A percentile compares a stretch with the other conserved stretches of the same genome.
Conservation (phyloP, 2,888 invertebrate genomes). For the Dolichomitus sp. region DNA sequence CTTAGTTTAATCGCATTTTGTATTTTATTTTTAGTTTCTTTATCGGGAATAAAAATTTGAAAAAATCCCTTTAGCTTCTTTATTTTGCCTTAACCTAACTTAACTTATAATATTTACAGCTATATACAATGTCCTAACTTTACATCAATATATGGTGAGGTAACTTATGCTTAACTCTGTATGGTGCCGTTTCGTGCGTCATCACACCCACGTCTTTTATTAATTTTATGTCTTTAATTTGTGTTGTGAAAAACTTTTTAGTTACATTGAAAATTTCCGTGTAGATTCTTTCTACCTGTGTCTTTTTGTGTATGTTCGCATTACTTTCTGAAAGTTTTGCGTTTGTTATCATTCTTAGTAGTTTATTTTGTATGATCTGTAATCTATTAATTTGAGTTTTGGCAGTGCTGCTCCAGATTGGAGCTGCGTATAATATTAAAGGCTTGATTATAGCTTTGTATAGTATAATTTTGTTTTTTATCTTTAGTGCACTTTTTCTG, state of each 20-base stretch:
- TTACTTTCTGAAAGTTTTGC: not conserved
- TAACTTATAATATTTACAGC: too few species aligned
- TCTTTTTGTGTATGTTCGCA: not conserved
- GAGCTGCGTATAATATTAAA: constrained; percentile 19
- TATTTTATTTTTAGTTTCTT: too few species aligned
- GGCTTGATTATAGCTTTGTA: constrained; percentile 72
- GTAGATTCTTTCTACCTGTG: not conserved
- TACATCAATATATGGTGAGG: constrained; percentile 9
- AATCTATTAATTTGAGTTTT: constrained; percentile 44
- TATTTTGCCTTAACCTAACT: too few species aligned
- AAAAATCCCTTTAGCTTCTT: too few species aligned
- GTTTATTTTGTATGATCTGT: constrained; percentile 61
- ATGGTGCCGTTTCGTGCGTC: too few species aligned
- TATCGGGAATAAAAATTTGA: too few species aligned
- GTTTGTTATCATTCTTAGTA: not conserved
- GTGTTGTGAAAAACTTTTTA: not conserved
- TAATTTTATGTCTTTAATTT: constrained; percentile 4
- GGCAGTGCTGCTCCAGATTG: constrained; percentile 59
- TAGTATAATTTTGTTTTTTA: constrained; percentile 10
- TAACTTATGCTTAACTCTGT: not conserved
- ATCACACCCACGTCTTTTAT: not conserved
- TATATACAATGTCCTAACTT: not conserved
- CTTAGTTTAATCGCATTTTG: too few species aligned
- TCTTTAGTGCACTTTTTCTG: constrained; percentile 30
- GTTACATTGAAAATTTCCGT: not conserved